Percentiles rank a stretch among this genome's conserved stretches.
These are phyloP conservation scores for Trididemnum clinides DNA, from an alignment of 23 tunicate genomes.

Conservation along the genomic window DNA sequence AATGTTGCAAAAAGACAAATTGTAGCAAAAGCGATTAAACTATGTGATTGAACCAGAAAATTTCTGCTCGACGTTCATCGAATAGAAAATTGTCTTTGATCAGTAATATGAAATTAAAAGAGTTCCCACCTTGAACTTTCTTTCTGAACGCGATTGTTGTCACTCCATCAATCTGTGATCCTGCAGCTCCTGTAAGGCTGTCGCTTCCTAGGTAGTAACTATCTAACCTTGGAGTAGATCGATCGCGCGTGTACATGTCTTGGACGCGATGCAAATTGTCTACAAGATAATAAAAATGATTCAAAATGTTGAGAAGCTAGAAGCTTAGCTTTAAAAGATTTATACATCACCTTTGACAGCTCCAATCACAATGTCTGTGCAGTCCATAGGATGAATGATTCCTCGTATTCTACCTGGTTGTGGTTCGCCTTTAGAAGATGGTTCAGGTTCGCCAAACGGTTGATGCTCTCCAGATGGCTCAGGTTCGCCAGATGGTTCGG, in stretches of 20 bases:
- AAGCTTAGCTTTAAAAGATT: too few species aligned
- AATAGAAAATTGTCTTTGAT: too few species aligned
- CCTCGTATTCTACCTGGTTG: constrained; percentile 16
- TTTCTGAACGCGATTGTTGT: constrained; percentile 76
- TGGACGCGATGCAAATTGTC: constrained; percentile 64
- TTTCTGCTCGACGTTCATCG: too few species aligned
- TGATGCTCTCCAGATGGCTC: too few species aligned
- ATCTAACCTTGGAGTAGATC: constrained; percentile 79
- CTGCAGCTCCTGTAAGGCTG: constrained; percentile 80
- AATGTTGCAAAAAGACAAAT: too few species aligned
- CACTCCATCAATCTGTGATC: constrained; percentile 69
- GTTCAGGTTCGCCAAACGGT: too few species aligned
- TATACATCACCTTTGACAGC: constrained; percentile 71
- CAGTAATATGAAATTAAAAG: too few species aligned
- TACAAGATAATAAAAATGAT: too few species aligned
- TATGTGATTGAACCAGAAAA: too few species aligned
- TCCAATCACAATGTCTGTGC: constrained; percentile 71
- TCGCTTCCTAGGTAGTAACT: constrained; percentile 60
- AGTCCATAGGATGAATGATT: constrained; percentile 69
- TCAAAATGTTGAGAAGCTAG: too few species aligned
- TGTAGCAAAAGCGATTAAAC: too few species aligned
- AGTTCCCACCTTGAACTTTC: constrained; percentile 30
- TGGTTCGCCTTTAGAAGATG: constrained; percentile 22
- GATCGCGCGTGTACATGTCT: constrained; percentile 85
- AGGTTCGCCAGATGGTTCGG: too few species aligned